Evolutionary conservation across 1,140 invertebrate species (phyloP), one percentile per base, ranked within the genome.

Genomic region (Phymastichus coffea): DNA sequence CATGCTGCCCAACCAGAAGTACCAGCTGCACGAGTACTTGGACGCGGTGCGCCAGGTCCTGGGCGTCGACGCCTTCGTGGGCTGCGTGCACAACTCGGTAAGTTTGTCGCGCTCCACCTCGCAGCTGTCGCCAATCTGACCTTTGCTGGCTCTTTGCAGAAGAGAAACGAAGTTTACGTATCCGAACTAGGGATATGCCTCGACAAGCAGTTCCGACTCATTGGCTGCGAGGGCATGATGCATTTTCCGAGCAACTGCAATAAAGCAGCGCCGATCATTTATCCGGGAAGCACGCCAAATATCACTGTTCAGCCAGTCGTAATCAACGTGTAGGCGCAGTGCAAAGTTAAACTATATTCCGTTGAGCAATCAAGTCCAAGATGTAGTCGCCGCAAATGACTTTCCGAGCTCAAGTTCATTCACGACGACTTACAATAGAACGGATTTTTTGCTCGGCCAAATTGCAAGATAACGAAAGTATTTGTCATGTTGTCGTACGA

Each of bases 1-100:
- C 20, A 87, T 92, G 40, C 55, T 80, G 14, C 89, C 89, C 1
- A 80, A 81, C n/a, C 70, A 81, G 22, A 71, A 71, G 19, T 89
- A 88, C 61, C 74, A 74, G 0, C 69, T 86, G 14, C 66, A 78
- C 10, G 76, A 83, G 8, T 80, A 92, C 15, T 80, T 86, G 30
- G 70, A 80, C 57, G 84, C 83, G 3, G 71, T 92, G 4, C 80
- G 63, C 49, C 65, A 64, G 17, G 26, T 73, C 19, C 57, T 79
- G 17, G 57, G 64, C 0, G 70, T 69, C 35, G 68, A 58, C 4
- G 49, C 37, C 15, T 59, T 66, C 48, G 44, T 78, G 1, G 49
- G 65, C 43, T 79, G 77, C 30, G 60, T 54, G 0, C 48, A 15
- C 7, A 65, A 74, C 53, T 4, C 48, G 40, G 76, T 77, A 68